Percentiles rank a stretch among this genome's conserved stretches.
These are phyloP conservation scores for Apistogramma diplotaenia DNA, from an alignment of 2,113 vertebrate genomes.

Conservation along the genomic window DNA sequence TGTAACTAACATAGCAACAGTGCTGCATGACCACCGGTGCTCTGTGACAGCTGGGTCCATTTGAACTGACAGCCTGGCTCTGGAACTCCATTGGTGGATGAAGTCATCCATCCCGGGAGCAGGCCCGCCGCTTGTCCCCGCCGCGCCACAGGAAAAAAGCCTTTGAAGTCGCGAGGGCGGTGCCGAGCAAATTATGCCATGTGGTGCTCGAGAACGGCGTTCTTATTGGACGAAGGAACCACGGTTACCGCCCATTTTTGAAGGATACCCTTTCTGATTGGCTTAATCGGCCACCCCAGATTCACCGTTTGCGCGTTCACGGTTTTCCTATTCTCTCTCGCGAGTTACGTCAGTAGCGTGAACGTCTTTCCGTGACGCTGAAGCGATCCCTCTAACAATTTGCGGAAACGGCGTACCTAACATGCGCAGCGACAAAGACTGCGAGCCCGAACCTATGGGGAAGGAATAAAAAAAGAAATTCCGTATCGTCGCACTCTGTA, in stretches of 20 bases:
- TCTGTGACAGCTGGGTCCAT: slow-evolving; percentile 54
- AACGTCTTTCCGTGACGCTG: not conserved
- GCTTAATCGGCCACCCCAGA: slow-evolving; percentile 55
- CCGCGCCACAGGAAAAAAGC: slow-evolving; percentile 40
- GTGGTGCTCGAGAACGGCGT: slow-evolving; percentile 57
- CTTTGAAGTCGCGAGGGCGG: slow-evolving; percentile 64
- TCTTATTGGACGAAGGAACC: slow-evolving; percentile 50
- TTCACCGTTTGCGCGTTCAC: slow-evolving; percentile 68
- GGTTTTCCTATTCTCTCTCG: slow-evolving; percentile 63
- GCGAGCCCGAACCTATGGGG: slow-evolving; percentile 75
- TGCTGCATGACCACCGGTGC: slow-evolving; percentile 55
- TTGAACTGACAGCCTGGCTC: slow-evolving; percentile 23
- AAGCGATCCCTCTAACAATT: not conserved
- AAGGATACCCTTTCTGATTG: slow-evolving; percentile 66
- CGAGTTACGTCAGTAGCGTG: slow-evolving; percentile 45
- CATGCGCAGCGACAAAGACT: slow-evolving; percentile 79
- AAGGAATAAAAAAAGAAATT: slow-evolving; percentile 73
- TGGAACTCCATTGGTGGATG: slow-evolving; percentile 58
- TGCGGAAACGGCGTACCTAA: slow-evolving; percentile 66
- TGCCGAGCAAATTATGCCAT: slow-evolving; percentile 71
- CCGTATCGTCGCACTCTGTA: slow-evolving; percentile 58
- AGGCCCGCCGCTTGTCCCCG: slow-evolving; percentile 53
- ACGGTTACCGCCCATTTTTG: slow-evolving; percentile 52
- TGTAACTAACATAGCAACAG: slow-evolving; percentile 73
- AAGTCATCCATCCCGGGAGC: slow-evolving; percentile 39